Evolutionary conservation across 1,140 invertebrate genomes (phyloP).

Genomic region (Papilio machaon): DNA sequence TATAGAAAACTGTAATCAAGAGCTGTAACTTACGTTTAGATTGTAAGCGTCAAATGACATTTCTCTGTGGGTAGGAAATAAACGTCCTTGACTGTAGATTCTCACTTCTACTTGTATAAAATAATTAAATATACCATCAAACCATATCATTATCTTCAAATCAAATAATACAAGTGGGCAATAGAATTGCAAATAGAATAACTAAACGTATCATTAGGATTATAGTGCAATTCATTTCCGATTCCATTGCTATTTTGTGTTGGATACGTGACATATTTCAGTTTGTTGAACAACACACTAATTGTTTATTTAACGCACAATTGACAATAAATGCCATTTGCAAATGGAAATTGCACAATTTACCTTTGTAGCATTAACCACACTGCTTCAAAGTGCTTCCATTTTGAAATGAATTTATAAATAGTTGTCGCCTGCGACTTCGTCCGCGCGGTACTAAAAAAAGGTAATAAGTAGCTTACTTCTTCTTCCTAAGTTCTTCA

Average conservation of each 20-base stretch:
- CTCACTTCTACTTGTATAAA: neutral
- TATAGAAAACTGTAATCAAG: too few relatives aligned
- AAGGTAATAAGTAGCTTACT: too few relatives aligned
- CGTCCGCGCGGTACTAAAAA: too few relatives aligned
- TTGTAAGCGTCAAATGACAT: too few relatives aligned
- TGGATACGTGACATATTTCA: neutral
- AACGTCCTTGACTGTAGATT: too few relatives aligned
- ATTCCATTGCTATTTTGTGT: conserved; percentile 14
- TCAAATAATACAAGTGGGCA: conserved; percentile 7
- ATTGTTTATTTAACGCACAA: conserved; percentile 21
- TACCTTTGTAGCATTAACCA: neutral
- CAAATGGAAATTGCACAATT: conserved; percentile 9
- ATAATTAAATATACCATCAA: neutral
- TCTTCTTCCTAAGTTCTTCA: too few relatives aligned
- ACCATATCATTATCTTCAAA: neutral
- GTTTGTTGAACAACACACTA: conserved; percentile 8
- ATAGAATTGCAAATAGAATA: conserved; percentile 24
- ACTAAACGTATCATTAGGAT: conserved; percentile 34
- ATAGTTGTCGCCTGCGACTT: too few relatives aligned
- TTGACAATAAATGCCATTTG: conserved; percentile 25
- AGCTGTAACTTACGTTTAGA: too few relatives aligned
- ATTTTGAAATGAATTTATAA: neutral
- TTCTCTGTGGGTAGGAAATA: too few relatives aligned
- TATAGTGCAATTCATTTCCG: conserved; percentile 26
- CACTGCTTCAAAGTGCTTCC: neutral